Evolutionary conservation across 2,888 invertebrate genomes (phyloP).

Genomic region (Limnephilus lunatus): DNA sequence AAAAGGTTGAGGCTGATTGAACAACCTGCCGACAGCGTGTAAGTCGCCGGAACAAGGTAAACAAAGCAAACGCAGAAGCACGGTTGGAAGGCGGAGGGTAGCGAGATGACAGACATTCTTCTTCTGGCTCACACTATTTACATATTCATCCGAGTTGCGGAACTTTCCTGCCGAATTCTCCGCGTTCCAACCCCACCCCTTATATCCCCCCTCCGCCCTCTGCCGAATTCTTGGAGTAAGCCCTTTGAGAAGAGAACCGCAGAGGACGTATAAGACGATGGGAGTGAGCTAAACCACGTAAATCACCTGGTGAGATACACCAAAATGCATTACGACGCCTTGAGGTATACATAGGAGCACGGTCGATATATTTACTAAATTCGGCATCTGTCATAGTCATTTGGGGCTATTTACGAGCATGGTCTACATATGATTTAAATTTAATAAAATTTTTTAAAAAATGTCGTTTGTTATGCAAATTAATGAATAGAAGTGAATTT

Average conservation of each 20-base stretch:
- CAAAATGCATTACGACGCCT: no score
- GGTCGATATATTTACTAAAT: no score
- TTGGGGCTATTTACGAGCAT: no score
- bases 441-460: no score
- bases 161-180: constrained; percentile 39
- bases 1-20: neutral
- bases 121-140: constrained; percentile 33
- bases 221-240: constrained; percentile 16
- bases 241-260: neutral
- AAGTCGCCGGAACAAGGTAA: constrained; percentile 27
- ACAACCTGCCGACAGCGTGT: constrained; percentile 8
- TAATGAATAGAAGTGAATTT: no score
- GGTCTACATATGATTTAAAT: no score
- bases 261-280: neutral
- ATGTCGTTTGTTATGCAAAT: no score
- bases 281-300: no score
- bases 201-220: neutral
- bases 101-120: constrained; percentile 31
- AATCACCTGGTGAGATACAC: no score
- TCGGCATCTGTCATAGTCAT: no score
- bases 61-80: constrained; percentile 35
- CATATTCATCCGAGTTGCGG: constrained; percentile 40
- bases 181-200: neutral
- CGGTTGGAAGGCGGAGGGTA: neutral
- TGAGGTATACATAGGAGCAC: no score